These are phyloP conservation scores for Oithona nana DNA, from an alignment of 2,888 invertebrate genomes.

Conservation along the genomic window DNA sequence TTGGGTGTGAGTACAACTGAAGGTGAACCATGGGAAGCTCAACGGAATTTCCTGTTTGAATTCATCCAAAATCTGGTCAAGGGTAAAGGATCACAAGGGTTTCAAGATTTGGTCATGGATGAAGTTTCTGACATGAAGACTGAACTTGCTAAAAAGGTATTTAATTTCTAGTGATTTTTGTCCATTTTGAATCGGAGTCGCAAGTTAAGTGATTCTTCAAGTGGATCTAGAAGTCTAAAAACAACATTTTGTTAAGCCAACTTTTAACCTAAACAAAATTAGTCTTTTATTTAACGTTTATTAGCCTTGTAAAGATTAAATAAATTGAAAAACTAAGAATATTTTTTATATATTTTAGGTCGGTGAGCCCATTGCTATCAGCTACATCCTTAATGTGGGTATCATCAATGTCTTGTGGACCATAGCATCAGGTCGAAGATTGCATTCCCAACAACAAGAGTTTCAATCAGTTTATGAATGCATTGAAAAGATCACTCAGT, in stretches of 20 bases:
- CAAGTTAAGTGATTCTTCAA: too few species aligned
- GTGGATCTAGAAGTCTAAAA: too few species aligned
- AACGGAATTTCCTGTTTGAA: background rate
- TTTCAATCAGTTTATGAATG: conserved; percentile 14
- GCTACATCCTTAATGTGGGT: conserved; percentile 5
- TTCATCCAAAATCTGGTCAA: background rate
- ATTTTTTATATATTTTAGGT: background rate
- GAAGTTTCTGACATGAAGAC: conserved; percentile 9
- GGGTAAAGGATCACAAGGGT: background rate
- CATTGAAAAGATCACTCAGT: conserved; percentile 15
- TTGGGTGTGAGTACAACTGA: conserved; percentile 8
- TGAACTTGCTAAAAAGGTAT: conserved; percentile 10
- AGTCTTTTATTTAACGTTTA: too few species aligned
- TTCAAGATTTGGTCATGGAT: conserved; percentile 10
- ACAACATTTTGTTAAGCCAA: too few species aligned
- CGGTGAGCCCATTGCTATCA: conserved; percentile 6
- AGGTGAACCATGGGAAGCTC: background rate
- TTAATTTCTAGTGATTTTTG: too few species aligned
- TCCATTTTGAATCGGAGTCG: too few species aligned
- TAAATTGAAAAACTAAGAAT: background rate
- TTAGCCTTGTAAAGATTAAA: background rate
- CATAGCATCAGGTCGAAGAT: background rate
- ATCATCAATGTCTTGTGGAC: conserved; percentile 14
- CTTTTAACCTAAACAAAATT: background rate
- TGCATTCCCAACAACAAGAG: conserved; percentile 14